Evolutionary conservation across 1,140 invertebrate species (phyloP), one percentile per base, ranked within the genome.

Genomic region (Papilio machaon): DNA sequence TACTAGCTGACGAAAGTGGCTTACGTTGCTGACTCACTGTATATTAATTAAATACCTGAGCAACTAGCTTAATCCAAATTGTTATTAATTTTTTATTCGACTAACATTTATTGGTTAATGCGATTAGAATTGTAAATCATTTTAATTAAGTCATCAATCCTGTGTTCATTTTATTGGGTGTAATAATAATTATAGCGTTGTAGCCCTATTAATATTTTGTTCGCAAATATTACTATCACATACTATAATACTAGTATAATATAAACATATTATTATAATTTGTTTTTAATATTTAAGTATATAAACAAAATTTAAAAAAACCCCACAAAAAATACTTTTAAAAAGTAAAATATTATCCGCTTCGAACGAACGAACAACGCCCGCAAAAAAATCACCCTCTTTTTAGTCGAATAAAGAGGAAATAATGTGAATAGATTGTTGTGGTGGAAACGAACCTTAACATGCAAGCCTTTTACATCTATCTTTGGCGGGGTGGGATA

Each of bases 21-120:
- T 52, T 52, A 6, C 0, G 3, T 58, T 58, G n/a, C n/a, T 46
- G 38, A 38, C 47, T n/a, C 11, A 38, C 23, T 30, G 23, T 30
- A 30, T 30, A 73, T 73, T 38, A 46, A 73, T 73, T 73, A 73
- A 73, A 43, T 46, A 46, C 38, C 23, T 30, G 23, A 30, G 43
- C n/a, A 43, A 4, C 15, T 5, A 43, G 15, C 17, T 46, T 5
- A 35, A 74, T 74, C 35, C 43, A 43, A 10, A 19, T n/a, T 30
- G 11, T 70, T 10, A 74, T 74, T 74, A 10, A 74, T 74, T 74
- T 46, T 74, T 43, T 43, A 74, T 74, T 46, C 38, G 38, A 47
- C 43, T 74, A 73, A 46, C 43, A 8, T 46, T 60, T 23, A 23
- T 64, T 64, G 23, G 30, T 64, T 64, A 23, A 30, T 2, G 4